phyloP scores from a whole-genome alignment of 2,113 vertebrate genomes.

The Pluvialis apricaria region DNA sequence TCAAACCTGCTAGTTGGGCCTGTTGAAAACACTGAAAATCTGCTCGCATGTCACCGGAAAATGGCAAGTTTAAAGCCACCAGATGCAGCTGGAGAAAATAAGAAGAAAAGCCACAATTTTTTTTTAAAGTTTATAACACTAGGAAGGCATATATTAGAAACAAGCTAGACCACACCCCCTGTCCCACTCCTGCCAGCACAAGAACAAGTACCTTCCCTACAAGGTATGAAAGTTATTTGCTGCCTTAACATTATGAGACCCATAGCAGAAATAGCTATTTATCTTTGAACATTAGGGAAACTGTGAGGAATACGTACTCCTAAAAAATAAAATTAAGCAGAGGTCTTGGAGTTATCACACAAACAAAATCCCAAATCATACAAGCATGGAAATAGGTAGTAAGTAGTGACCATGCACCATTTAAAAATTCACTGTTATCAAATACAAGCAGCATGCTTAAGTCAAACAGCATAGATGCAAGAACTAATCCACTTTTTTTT shows the following conservation, averaged over 20 bases:
- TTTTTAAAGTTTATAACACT: not conserved
- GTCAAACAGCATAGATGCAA: not conserved
- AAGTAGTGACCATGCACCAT: not conserved
- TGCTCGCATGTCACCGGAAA: constrained; percentile 83
- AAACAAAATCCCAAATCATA: not conserved
- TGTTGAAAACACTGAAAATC: constrained; percentile 91
- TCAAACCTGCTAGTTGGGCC: constrained; percentile 86
- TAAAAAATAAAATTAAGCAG: not conserved
- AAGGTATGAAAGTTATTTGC: not conserved
- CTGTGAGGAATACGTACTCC: not conserved
- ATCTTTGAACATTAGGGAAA: not conserved
- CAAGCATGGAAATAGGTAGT: not conserved
- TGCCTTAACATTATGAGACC: not conserved
- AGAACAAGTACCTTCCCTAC: not conserved
- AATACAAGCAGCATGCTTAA: not conserved
- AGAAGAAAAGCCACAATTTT: not conserved
- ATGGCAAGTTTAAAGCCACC: constrained; percentile 88
- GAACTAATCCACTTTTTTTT: not conserved
- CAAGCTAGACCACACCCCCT: not conserved
- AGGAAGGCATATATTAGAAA: not conserved
- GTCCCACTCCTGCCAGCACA: not conserved
- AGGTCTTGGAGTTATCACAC: not conserved
- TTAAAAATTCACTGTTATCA: not conserved
- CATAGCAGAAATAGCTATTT: not conserved
- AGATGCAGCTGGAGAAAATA: constrained; percentile 81